Evolutionary conservation across 2,113 vertebrate species (phyloP).

Genomic region (Conger conger): DNA sequence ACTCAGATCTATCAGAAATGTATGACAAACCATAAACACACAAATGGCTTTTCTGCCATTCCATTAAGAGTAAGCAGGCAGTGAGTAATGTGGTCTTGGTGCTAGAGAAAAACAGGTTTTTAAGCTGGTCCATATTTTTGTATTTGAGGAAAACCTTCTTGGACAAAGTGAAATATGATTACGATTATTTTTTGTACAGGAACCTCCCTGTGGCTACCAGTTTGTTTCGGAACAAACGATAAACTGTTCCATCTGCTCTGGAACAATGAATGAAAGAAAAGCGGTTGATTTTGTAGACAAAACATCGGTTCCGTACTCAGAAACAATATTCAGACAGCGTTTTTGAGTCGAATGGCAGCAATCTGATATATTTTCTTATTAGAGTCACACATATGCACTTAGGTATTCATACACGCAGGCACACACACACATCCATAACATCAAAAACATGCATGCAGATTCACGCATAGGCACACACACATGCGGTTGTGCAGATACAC

Average conservation of each 20-base stretch:
- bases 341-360: not conserved
- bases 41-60: not conserved
- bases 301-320: not conserved
- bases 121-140: not conserved
- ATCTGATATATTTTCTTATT: not conserved
- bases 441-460: no score
- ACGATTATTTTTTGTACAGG: not conserved
- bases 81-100: not conserved
- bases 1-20: not conserved
- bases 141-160: not conserved
- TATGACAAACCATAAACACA: not conserved
- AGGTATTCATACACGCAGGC: not conserved
- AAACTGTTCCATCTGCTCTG: not conserved
- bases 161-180: not conserved
- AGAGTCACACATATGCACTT: not conserved
- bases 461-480: not conserved
- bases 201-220: not conserved
- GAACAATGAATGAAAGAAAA: not conserved
- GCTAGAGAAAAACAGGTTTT: not conserved
- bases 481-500: no score
- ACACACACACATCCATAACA: constrained; percentile 17
- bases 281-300: not conserved
- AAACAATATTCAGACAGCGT: not conserved
- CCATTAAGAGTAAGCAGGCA: not conserved
- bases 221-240: not conserved